Evolutionary conservation across 30 jellyfish, hydroid and myxozoan genomes (phyloP).

Genomic region (Clytia hemisphaerica): DNA sequence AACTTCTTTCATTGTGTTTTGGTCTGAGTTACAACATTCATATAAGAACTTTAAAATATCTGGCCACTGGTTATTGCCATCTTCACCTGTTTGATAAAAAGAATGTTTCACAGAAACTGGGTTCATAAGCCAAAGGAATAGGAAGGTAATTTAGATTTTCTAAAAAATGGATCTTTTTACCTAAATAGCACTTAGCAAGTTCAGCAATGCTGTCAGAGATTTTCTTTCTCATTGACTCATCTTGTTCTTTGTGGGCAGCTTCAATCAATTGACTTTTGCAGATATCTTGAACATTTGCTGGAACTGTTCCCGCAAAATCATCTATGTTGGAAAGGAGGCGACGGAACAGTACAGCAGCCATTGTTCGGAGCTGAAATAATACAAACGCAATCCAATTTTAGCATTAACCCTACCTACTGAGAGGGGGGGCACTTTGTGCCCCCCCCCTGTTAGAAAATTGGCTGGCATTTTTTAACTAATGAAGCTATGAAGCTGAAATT

Average conservation of each 20-base stretch:
- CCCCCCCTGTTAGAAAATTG: too few species aligned
- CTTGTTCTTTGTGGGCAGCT: slow-evolving; percentile 71
- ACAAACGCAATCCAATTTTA: neutral
- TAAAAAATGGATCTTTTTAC: slow-evolving; percentile 32
- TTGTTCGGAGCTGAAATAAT: slow-evolving; percentile 49
- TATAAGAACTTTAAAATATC: slow-evolving; percentile 63
- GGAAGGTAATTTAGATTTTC: neutral
- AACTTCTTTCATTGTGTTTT: slow-evolving; percentile 51
- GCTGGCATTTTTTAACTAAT: too few species aligned
- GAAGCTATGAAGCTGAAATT: neutral
- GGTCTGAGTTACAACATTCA: slow-evolving; percentile 66
- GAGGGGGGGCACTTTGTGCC: too few species aligned
- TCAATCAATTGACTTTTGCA: slow-evolving; percentile 69
- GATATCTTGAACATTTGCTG: slow-evolving; percentile 48
- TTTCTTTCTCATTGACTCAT: slow-evolving; percentile 70
- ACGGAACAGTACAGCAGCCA: slow-evolving; percentile 93
- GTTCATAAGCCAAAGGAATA: neutral
- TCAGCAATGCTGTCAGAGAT: slow-evolving; percentile 89
- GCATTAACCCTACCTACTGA: too few species aligned
- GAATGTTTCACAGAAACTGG: neutral
- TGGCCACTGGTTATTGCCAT: slow-evolving; percentile 84
- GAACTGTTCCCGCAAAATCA: slow-evolving; percentile 40
- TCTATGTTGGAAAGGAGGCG: slow-evolving; percentile 81
- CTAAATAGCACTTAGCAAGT: slow-evolving; percentile 85
- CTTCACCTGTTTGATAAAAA: slow-evolving; percentile 48